Evolutionary conservation across 2,797 vertebrate genomes (phyloP), one percentile per base, ranked within the genome.

Genomic region (Myotis planiceps): DNA sequence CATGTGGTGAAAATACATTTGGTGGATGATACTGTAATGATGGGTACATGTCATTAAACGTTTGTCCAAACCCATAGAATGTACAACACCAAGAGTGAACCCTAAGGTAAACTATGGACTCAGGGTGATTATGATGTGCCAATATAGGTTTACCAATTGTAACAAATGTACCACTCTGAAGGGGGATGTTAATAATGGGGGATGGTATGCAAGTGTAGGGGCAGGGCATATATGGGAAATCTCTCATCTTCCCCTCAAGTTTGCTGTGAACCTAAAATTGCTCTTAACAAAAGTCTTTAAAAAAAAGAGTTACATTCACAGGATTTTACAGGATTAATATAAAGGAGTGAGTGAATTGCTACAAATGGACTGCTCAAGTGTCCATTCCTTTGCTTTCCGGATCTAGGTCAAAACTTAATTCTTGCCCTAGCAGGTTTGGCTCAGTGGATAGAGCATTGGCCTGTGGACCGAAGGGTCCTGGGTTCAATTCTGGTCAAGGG

Each of bases 381-480:
- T 55, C 9, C 60, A 16, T 88, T 74, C 92, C 68, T 92, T 90
- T 78, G 79, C 84, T 95, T 65, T 18, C 75, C 68, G 45, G 27
- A 65, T 86, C 53, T 83, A 83, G 85, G 58, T 88, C 21, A 90
- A 58, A 93, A 72, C 27, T 47, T 65, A 75, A 66, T 88, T 85
- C 58, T 83, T 60, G 58, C 2, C 13, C 58, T 60, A 60, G 5
- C 2, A 0, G 27, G 27, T 60, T 14, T 60, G 58, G 29, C 58
- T 60, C 27, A 60, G 27, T 29, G 58, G 58, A 60, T 60, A 60
- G 58, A 60, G 58, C 58, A 60, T 29, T 29, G 27, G 58, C 58
- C 58, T 29, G 27, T 60, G 27, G 58, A 60, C 58, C 29, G 5
- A 60, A 60, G 13, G 58, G 25, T 60, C 14, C 58, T 0, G 2